Conservation (phyloP, 2,888 invertebrate species). For the Dynastes grantii region DNA sequence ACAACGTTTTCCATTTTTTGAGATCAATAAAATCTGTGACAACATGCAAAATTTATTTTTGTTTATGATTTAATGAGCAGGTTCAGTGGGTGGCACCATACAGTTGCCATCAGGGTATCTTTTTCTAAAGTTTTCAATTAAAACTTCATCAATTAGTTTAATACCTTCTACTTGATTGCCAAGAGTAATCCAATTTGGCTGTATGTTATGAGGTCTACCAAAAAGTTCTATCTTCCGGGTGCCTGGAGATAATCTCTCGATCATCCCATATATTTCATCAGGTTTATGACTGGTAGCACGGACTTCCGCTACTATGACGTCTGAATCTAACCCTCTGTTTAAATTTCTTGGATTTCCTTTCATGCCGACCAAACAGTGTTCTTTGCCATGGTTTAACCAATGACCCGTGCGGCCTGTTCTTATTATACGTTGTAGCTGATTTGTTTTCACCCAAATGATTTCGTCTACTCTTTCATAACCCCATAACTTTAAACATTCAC, state of each 20-base stretch:
- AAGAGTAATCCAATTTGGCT: constrained; percentile 98
- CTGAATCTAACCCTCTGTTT: constrained; percentile 95
- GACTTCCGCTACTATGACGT: constrained; percentile 98
- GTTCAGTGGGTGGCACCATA: constrained; percentile 71
- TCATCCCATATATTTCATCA: constrained; percentile 98
- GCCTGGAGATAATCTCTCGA: constrained; percentile 96
- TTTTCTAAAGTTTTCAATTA: constrained; percentile 91
- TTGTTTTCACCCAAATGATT: constrained; percentile 99
- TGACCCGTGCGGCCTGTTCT: constrained; percentile 97
- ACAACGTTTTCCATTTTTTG: neutral
- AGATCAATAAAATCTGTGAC: neutral
- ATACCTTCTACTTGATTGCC: constrained; percentile 98
- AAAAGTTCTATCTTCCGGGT: constrained; percentile 98
- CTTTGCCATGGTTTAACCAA: constrained; percentile 99
- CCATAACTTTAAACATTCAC: constrained; percentile 97
- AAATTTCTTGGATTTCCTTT: constrained; percentile 94
- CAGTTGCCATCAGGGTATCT: constrained; percentile 93
- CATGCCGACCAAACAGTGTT: constrained; percentile 97
- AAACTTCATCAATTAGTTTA: constrained; percentile 90
- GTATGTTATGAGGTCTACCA: constrained; percentile 97
- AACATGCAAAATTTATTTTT: neutral
- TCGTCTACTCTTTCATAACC: constrained; percentile 98
- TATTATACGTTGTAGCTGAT: constrained; percentile 97
- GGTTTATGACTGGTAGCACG: constrained; percentile 98
- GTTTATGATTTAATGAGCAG: constrained; percentile 56